Conservation (phyloP, 92 coral and sea anemone genomes). For the Plumapathes pennacea region DNA sequence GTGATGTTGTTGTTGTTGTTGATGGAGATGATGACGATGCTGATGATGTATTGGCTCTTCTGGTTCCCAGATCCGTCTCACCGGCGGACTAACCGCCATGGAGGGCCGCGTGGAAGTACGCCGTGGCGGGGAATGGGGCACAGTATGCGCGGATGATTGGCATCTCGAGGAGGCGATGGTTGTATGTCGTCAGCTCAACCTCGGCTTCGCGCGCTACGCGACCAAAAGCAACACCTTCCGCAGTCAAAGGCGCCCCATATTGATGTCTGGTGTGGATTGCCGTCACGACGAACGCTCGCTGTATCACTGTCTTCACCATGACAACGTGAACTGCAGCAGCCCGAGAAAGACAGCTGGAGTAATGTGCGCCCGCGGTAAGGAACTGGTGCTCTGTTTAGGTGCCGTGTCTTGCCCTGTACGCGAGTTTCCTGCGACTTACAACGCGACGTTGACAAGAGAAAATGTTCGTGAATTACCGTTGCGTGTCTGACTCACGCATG, state of each 20-base stretch:
- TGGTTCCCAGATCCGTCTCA: constrained; percentile 65
- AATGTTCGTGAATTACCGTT: too few species aligned
- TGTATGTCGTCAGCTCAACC: constrained; percentile 71
- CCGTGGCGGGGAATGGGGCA: constrained; percentile 65
- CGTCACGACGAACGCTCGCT: constrained; percentile 64
- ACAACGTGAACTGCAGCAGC: constrained; percentile 47
- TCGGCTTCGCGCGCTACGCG: constrained; percentile 69
- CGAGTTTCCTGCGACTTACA: neutral
- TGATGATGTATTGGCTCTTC: too few species aligned
- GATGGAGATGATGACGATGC: too few species aligned
- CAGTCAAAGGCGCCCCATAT: constrained; percentile 33
- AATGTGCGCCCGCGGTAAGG: constrained; percentile 66
- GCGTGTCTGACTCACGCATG: too few species aligned
- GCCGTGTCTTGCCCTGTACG: neutral
- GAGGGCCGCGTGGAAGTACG: constrained; percentile 88
- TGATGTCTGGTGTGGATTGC: constrained; percentile 74
- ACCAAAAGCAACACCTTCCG: constrained; percentile 48
- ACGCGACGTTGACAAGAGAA: too few species aligned
- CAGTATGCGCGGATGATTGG: constrained; percentile 88
- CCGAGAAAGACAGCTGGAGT: constrained; percentile 72
- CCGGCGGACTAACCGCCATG: constrained; percentile 30
- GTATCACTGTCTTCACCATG: constrained; percentile 69
- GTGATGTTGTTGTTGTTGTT: too few species aligned
- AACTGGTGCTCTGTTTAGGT: too few species aligned
- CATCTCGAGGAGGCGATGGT: constrained; percentile 77